Evolutionary conservation across 2,113 vertebrate species (phyloP).

Genomic region (Mesitornis unicolor): DNA sequence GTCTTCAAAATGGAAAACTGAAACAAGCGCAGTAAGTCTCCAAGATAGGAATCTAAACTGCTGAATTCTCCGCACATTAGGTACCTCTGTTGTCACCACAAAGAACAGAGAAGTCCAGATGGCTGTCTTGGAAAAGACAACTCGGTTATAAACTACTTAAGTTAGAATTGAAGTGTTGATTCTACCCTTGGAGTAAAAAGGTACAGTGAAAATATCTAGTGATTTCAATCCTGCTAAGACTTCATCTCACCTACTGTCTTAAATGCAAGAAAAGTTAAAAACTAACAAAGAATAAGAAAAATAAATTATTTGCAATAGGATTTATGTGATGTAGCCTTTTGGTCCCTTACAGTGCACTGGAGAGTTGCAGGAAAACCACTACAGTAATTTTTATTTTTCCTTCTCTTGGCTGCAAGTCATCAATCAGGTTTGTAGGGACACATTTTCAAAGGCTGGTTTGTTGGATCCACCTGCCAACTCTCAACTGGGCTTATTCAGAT

Average conservation of each 20-base stretch:
- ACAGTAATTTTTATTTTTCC: background rate
- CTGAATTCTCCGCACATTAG: background rate
- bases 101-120: background rate
- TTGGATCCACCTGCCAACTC: background rate
- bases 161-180: background rate
- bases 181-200: background rate
- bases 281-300: background rate
- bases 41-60: background rate
- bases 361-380: background rate
- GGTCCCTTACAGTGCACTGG: background rate
- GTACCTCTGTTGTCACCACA: background rate
- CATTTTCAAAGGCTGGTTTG: background rate
- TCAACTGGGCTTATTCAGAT: background rate
- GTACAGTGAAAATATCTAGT: background rate
- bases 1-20: background rate
- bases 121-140: background rate
- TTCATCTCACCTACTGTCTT: background rate
- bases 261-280: background rate
- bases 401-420: background rate
- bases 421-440: background rate
- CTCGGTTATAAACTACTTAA: background rate
- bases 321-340: background rate
- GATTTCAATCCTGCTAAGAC: background rate
- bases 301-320: background rate
- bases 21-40: background rate